Evolutionary conservation across 2,888 invertebrate genomes (phyloP), one percentile per base, ranked within the genome.

Genomic region (Idaea straminata): DNA sequence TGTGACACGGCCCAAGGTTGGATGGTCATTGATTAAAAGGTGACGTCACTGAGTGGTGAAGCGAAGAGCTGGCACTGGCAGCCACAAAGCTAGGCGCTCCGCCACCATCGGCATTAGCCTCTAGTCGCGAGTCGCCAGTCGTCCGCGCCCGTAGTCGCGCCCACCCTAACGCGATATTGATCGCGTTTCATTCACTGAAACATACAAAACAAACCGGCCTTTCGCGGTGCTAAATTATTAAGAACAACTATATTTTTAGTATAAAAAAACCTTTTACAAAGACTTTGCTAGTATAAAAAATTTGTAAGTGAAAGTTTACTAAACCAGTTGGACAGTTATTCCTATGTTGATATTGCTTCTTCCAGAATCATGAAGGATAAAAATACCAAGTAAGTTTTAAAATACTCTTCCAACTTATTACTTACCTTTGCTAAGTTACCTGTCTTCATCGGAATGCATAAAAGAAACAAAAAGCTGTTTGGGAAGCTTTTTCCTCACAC

Each of bases 361-460:
- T 25, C 16, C 16, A 59, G 25, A 59, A 16, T 34, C 15, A 87
- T 87, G 87, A 86, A 84, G 80, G 86, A 87, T 74, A 86, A 83
- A 70, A 82, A 77, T 62, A 76, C 76, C 66, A 73, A 85, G 87
- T 87, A 75, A 85, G 86, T 78, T 72, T 25, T 25, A 25, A 25
- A 25, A 25, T 25, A 62, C 36, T 34, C 13, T 10, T n/a, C n/a
- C n/a, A n/a, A 47, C 47, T 7, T 13, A 10, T 10, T 47, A 47
- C 7, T 3, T 6, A 36, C 1, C 36, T 47, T 4, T 4, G n/a
- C 0, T 47, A 4, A 47, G 47, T 6, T 47, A 47, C 47, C 7
- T 25, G 25, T 47, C 5, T 47, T 3, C 47, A 47, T 47, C 25
- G 47, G 47, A 47, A 47, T 47, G 47, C 47, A 47, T 7, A 47